A percentile compares a stretch with the other conserved stretches of the same genome.
Conservation (phyloP, 2,797 vertebrate species). For the Phrynocephalus guinanensis region DNA sequence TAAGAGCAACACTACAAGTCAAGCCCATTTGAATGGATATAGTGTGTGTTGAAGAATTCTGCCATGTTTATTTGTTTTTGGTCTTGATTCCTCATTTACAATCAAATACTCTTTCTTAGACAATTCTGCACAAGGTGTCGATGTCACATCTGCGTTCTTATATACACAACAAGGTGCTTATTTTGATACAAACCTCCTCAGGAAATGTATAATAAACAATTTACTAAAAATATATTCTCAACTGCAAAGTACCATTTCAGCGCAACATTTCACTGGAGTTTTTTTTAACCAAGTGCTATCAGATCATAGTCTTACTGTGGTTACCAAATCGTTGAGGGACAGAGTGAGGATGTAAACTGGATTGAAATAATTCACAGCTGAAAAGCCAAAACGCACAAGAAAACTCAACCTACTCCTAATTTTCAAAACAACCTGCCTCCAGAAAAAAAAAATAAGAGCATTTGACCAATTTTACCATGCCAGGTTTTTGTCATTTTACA, state of each 20-base stretch:
- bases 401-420: not conserved
- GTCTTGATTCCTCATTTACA: not conserved
- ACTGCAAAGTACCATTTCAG: not conserved
- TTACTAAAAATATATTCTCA: not conserved
- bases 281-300: not conserved
- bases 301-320: not conserved
- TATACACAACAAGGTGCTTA: not conserved
- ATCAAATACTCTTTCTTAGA: not conserved
- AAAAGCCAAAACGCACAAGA: constrained; percentile 5
- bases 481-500: not conserved
- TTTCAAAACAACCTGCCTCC: not conserved
- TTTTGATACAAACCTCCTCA: not conserved
- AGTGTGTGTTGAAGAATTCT: accelerated
- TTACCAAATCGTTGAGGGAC: not conserved
- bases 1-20: not conserved
- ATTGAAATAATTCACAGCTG: not conserved
- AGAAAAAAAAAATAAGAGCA: not conserved
- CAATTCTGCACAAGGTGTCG: no score
- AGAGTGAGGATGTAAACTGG: not conserved
- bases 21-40: not conserved
- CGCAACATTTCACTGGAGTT: not conserved
- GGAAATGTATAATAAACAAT: not conserved
- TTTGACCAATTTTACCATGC: not conserved
- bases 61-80: not conserved
- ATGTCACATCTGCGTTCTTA: accelerated